Conservation (phyloP, 2,797 vertebrate species). For the Champsocephalus gunnari region DNA sequence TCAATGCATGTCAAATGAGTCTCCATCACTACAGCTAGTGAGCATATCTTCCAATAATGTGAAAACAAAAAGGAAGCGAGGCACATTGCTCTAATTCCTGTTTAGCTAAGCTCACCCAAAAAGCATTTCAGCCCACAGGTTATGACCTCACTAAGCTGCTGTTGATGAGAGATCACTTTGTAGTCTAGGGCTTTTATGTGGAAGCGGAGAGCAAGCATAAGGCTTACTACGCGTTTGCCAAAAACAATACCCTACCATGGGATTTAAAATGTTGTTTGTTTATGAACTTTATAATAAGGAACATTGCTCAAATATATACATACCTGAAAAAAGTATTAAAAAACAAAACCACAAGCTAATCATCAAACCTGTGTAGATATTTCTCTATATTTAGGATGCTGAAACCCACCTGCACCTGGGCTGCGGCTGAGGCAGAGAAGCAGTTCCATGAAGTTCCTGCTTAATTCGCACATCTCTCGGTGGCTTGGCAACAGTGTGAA, state of each 20-base stretch:
- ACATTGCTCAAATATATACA: not conserved
- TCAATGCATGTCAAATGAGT: not conserved
- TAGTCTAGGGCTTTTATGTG: conserved; percentile 34
- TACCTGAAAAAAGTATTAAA: not conserved
- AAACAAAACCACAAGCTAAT: not conserved
- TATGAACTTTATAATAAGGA: not conserved
- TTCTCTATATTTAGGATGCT: conserved; percentile 18
- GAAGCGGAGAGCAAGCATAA: conserved; percentile 13
- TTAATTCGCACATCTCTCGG: conserved; percentile 85
- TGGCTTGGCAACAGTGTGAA: conserved; percentile 89
- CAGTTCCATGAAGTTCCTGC: conserved; percentile 87
- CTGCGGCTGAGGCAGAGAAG: conserved; percentile 73
- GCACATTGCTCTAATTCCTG: conserved; percentile 55
- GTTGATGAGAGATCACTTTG: conserved; percentile 39
- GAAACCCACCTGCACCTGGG: conserved; percentile 81
- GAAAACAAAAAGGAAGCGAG: conserved; percentile 32
- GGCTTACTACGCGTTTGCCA: conserved; percentile 19
- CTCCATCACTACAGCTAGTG: not conserved
- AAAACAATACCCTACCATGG: conserved; percentile 4
- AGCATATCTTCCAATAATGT: conserved; percentile 16
- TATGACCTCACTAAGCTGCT: conserved; percentile 47
- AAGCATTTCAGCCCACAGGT: conserved; percentile 48
- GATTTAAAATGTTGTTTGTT: not conserved
- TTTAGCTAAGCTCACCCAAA: conserved; percentile 40
- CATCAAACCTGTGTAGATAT: not conserved